phyloP scores from a whole-genome alignment of 2,888 invertebrate species.

The Tinea semifulvella region DNA sequence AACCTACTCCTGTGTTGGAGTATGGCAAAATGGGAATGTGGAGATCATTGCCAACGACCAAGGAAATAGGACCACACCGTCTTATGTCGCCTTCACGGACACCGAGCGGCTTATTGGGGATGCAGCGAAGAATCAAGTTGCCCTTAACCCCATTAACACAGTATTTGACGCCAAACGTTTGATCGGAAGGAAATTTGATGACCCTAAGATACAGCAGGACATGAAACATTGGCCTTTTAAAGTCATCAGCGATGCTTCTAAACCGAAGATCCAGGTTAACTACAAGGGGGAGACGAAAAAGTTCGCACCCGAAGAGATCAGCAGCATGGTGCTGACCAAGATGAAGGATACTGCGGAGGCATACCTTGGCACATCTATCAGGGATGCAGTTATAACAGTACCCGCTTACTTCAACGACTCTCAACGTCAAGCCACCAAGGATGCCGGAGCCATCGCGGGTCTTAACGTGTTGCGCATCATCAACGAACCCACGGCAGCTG shows the following conservation, averaged over 20 bases:
- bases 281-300: conserved; percentile 71
- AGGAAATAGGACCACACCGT: conserved; percentile 77
- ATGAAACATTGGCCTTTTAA: conserved; percentile 88
- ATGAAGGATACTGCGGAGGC: conserved; percentile 84
- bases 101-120: conserved; percentile 74
- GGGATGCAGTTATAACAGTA: conserved; percentile 81
- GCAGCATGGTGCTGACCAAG: conserved; percentile 82
- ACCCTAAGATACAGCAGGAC: conserved; percentile 78
- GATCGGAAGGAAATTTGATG: conserved; percentile 80
- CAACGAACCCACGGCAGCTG: conserved; percentile 90
- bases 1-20: conserved; percentile 65
- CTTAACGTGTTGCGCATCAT: conserved; percentile 89
- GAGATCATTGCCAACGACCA: conserved; percentile 76
- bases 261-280: conserved; percentile 74
- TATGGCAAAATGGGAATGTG: conserved; percentile 73
- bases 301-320: conserved; percentile 76
- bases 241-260: conserved; percentile 70
- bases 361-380: conserved; percentile 71
- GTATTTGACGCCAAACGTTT: conserved; percentile 81
- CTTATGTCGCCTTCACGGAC: conserved; percentile 78
- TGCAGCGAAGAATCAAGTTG: conserved; percentile 76
- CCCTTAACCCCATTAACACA: conserved; percentile 78
- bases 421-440: conserved; percentile 81
- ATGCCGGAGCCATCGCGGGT: conserved; percentile 87
- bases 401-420: conserved; percentile 84